Percentiles rank a stretch among this genome's conserved stretches.
phyloP scores from a whole-genome alignment of 2,797 vertebrate species.

The Epinephelus coioides region DNA sequence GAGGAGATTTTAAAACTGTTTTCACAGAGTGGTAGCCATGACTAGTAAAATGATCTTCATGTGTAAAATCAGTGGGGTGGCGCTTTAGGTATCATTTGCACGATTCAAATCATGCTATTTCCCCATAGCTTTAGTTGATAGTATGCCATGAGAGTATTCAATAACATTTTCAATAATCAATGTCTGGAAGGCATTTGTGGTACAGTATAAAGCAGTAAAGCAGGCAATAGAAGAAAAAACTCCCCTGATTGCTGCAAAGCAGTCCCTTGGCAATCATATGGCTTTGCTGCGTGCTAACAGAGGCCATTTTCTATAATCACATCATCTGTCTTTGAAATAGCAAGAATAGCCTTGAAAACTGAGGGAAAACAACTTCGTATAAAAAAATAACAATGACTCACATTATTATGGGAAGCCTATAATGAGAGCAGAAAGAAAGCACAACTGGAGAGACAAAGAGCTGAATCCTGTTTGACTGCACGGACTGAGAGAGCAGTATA shows the following conservation, averaged over 20 bases:
- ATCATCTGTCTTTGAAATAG: slow-evolving; percentile 53
- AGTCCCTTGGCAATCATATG: slow-evolving; percentile 28
- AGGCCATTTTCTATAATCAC: slow-evolving; percentile 57
- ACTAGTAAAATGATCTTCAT: slow-evolving; percentile 2
- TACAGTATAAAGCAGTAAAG: background rate
- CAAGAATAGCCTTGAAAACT: background rate
- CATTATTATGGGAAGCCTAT: background rate
- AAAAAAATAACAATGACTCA: slow-evolving; percentile 29
- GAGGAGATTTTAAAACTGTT: slow-evolving; percentile 9
- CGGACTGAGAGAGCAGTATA: background rate
- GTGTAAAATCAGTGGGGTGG: background rate
- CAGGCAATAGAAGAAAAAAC: slow-evolving; percentile 26
- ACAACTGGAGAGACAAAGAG: background rate
- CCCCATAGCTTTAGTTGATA: background rate
- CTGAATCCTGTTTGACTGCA: slow-evolving; percentile 5
- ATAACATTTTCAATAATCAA: slow-evolving; percentile 35
- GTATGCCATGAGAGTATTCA: background rate
- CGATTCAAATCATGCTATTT: background rate
- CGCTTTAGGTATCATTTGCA: background rate
- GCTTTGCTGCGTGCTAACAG: slow-evolving; percentile 33
- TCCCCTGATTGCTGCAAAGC: slow-evolving; percentile 27
- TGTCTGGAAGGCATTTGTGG: slow-evolving; percentile 15
- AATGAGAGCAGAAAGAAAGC: slow-evolving; percentile 6
- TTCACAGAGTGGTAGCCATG: background rate
- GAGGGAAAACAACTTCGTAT: slow-evolving; percentile 18